Evolutionary conservation across 2,797 vertebrate species (phyloP).

Genomic region (Amazona finschi): DNA sequence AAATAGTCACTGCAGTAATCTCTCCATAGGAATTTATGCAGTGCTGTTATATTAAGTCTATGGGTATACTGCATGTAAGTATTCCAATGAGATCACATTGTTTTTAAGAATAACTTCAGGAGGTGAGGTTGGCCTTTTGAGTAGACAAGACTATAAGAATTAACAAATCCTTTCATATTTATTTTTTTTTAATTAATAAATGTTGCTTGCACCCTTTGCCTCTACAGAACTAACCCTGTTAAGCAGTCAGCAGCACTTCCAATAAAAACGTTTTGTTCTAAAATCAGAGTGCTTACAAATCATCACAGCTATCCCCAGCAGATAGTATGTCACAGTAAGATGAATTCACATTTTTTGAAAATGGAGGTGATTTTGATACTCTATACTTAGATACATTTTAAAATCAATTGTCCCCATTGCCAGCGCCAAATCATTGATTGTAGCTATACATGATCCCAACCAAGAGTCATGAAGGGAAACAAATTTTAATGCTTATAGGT

Average conservation of each 20-base stretch:
- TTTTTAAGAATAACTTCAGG: background rate
- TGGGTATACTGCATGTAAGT: background rate
- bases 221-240: background rate
- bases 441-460: background rate
- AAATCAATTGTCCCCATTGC: background rate
- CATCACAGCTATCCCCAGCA: background rate
- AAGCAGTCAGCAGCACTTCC: background rate
- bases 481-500: background rate
- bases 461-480: background rate
- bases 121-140: background rate
- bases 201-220: background rate
- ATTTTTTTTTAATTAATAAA: background rate
- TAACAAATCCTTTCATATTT: background rate
- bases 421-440: background rate
- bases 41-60: background rate
- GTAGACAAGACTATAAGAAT: background rate
- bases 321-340: background rate
- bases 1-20: background rate
- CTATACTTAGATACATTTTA: background rate
- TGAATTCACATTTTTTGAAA: background rate
- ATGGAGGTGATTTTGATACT: background rate
- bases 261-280: background rate
- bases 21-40: background rate
- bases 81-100: background rate
- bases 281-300: background rate